Percentiles rank a stretch among this genome's conserved stretches.
Conservation (phyloP, 2,888 invertebrate genomes). For the Acleris emargana region DNA sequence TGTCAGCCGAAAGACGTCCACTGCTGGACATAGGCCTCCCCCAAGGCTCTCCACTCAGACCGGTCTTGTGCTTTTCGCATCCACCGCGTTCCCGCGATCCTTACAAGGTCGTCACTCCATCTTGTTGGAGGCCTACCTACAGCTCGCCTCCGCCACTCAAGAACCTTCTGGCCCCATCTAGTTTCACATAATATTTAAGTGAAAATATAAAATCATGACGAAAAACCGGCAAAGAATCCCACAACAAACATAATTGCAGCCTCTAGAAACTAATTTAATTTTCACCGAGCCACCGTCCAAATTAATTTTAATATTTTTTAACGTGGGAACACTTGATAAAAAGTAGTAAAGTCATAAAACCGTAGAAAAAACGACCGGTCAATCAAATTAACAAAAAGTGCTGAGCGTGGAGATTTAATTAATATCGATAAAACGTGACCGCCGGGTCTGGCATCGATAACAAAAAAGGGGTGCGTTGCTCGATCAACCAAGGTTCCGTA, state of each 20-base stretch:
- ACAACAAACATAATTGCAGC: neutral
- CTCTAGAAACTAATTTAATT: constrained; percentile 5
- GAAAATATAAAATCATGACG: neutral
- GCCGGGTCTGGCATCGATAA: constrained; percentile 11
- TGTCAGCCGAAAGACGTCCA: too few species aligned
- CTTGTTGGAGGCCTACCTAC: too few species aligned
- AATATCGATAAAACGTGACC: constrained; percentile 35
- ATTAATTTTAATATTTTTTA: constrained; percentile 21
- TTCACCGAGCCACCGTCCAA: neutral
- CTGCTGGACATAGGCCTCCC: too few species aligned
- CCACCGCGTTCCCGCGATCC: too few species aligned
- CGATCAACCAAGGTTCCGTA: neutral
- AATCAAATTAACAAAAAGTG: constrained; percentile 34
- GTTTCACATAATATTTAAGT: too few species aligned
- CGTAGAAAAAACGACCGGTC: constrained; percentile 23
- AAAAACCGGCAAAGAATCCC: neutral
- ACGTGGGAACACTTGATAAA: constrained; percentile 25
- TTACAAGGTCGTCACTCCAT: too few species aligned
- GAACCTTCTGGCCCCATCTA: too few species aligned
- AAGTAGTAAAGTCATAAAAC: constrained; percentile 14
- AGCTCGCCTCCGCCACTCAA: too few species aligned
- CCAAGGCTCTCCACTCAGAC: too few species aligned
- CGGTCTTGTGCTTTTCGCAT: too few species aligned
- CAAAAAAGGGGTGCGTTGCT: constrained; percentile 15
- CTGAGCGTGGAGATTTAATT: constrained; percentile 35